Conservation (phyloP, 2,113 vertebrate genomes). For the Aspidoscelis tigris region DNA sequence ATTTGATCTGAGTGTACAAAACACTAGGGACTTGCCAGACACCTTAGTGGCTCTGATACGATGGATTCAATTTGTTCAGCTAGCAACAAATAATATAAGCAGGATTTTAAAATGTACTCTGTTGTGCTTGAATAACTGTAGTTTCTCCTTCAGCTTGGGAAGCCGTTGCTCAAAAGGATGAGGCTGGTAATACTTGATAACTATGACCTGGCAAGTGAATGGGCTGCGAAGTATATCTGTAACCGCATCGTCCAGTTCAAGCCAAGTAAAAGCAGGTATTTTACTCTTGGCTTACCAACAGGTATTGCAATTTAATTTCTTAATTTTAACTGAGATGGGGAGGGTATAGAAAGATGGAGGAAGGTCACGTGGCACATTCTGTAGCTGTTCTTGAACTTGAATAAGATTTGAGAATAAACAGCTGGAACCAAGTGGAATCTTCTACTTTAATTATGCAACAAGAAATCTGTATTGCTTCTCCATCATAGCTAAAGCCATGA, state of each 20-base stretch:
- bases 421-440: neutral
- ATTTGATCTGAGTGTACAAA: neutral
- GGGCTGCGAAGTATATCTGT: slow-evolving; percentile 97
- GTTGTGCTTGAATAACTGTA: slow-evolving; percentile 10
- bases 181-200: slow-evolving; percentile 96
- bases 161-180: slow-evolving; percentile 76
- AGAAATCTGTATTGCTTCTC: neutral
- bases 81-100: no score
- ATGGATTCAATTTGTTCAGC: neutral
- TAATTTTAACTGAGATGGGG: neutral
- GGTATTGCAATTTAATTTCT: slow-evolving; percentile 74
- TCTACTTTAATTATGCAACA: neutral
- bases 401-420: neutral
- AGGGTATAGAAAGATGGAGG: no score
- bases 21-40: neutral
- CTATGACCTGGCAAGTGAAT: slow-evolving; percentile 93
- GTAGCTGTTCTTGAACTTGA: neutral
- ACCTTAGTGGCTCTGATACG: neutral
- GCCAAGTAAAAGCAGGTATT: slow-evolving; percentile 86
- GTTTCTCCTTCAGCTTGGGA: slow-evolving; percentile 34
- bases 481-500: no score
- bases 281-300: slow-evolving; percentile 93
- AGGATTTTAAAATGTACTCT: neutral
- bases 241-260: slow-evolving; percentile 92
- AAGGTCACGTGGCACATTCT: neutral